Evolutionary conservation across 1,140 invertebrate genomes (phyloP).

Genomic region (Saxidomus purpurata): DNA sequence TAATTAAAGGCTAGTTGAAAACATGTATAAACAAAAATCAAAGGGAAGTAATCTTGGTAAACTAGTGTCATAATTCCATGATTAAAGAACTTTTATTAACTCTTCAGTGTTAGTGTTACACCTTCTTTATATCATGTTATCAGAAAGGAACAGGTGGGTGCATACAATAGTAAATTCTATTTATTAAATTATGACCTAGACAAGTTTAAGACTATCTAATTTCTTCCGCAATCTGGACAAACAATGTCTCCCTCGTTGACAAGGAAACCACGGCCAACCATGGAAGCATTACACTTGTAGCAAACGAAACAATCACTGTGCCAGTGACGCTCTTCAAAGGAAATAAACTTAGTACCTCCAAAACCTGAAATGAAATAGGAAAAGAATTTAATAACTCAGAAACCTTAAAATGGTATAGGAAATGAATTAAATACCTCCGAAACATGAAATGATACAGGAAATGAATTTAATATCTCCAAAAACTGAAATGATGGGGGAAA

Average conservation of each 20-base stretch:
- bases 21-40: no score
- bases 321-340: slow-evolving; percentile 99
- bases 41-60: no score
- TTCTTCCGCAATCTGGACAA: slow-evolving; percentile 97
- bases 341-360: slow-evolving; percentile 98
- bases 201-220: slow-evolving; percentile 67
- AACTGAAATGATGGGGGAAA: no score
- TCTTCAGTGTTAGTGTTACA: not conserved
- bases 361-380: slow-evolving; percentile 79
- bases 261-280: slow-evolving; percentile 99
- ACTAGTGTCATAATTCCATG: no score
- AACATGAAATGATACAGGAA: slow-evolving; percentile 77
- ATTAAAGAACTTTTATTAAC: no score
- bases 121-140: not conserved
- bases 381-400: no score
- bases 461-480: no score
- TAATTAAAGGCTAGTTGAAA: no score
- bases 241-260: slow-evolving; percentile 98
- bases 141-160: not conserved
- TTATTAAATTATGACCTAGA: slow-evolving; percentile 8
- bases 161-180: not conserved
- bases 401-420: no score
- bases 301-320: slow-evolving; percentile 99
- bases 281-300: slow-evolving; percentile 96
- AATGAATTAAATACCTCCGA: slow-evolving; percentile 97